These are phyloP conservation scores for Coelogynopora nodosa DNA, from an alignment of 2,888 invertebrate genomes.

Conservation along the genomic window DNA sequence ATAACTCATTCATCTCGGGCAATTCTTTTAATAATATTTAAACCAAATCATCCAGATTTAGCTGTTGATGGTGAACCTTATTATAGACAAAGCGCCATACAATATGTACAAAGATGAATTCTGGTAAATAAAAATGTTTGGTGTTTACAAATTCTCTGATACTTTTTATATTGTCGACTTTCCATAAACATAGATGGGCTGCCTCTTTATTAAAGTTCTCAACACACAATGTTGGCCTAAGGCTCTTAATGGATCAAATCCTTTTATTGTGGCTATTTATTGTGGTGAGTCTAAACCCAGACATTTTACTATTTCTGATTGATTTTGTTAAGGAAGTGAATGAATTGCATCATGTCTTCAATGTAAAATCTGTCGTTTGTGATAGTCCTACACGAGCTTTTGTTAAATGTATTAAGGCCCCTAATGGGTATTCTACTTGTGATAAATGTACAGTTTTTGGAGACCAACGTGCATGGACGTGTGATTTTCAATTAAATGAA, in stretches of 20 bases:
- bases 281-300: slow-evolving; percentile 48
- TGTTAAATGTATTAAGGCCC: slow-evolving; percentile 49
- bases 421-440: slow-evolving; percentile 31
- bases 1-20: neutral
- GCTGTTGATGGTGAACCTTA: slow-evolving; percentile 1
- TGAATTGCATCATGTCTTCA: slow-evolving; percentile 43
- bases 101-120: neutral
- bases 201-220: slow-evolving; percentile 24
- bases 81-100: neutral
- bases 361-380: slow-evolving; percentile 50
- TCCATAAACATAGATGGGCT: slow-evolving; percentile 29
- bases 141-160: neutral
- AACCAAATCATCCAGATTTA: neutral
- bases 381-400: slow-evolving; percentile 53
- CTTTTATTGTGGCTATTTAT: slow-evolving; percentile 49
- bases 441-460: slow-evolving; percentile 4
- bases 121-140: neutral
- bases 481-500: neutral
- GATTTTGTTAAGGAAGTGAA: slow-evolving; percentile 47
- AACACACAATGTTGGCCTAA: slow-evolving; percentile 32
- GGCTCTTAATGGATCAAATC: slow-evolving; percentile 8
- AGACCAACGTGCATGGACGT: neutral
- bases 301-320: slow-evolving; percentile 44
- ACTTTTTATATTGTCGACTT: neutral
- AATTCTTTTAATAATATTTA: neutral